Base-by-base conservation (phyloP, 23 tunicate species). In the Botrylloides violaceus region DNA sequence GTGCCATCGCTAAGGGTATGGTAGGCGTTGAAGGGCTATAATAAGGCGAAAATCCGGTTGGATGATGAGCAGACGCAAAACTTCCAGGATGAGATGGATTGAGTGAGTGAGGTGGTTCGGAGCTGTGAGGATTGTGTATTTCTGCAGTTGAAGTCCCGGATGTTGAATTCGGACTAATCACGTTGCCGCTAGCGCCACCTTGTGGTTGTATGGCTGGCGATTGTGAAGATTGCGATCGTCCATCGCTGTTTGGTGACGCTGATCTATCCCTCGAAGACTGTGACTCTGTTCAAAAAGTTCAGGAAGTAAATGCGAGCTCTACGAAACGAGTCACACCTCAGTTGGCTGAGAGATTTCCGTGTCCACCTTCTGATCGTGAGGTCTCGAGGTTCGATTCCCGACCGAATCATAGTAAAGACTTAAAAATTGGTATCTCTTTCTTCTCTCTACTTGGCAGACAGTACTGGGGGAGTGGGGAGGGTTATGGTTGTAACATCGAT, bases 141-240 rank as follows among this genome's bases (percentile, higher is more conserved):
- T 63, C 70, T 23, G 35, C 70, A 3, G 70, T 31, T 29, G 36
- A 7, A 4, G 28, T 43, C 4, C 58, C 47, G 20, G 74, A 26
- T 38, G 37, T 43, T 21, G 74, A 68, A 56, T 68, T 68, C 30
- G 56, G 74, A 25, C 74, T 68, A 6, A 68, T 68, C 28, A 43
- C 58, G 74, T 30, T 68, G 53, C 53, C 9, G 37, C 30, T 43
- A 26, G 74, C 36, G 1, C 56, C 26, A 43, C 74, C 74, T 6
- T 15, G 20, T 19, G 74, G 21, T 0, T 55, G 24, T 20, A 25
- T n/a, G 25, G 74, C 36, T 30, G 74, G 74, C 19, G 74, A 68
- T 6, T 43, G 74, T 5, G 74, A 38, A 15, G 1, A n/a, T 23
- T 36, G 56, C 5, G 74, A 68, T 23, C 28, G 74, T 25, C 29